Evolutionary conservation across 2,113 vertebrate genomes (phyloP), one percentile per base, ranked within the genome.

Genomic region (Campylomormyrus numenius): DNA sequence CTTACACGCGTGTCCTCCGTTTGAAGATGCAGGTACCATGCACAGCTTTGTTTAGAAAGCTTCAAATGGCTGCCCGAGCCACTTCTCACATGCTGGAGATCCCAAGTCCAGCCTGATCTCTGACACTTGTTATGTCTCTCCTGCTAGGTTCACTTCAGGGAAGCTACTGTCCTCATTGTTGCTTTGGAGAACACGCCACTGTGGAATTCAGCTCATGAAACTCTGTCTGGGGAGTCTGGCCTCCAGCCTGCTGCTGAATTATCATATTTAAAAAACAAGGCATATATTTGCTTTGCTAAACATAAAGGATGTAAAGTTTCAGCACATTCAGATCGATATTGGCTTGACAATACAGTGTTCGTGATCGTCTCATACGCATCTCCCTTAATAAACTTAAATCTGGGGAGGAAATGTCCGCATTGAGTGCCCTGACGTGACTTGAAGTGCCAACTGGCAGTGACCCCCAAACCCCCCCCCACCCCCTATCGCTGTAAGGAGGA

Each of bases 391-490:
- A 85, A 17, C 52, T 6, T 31, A 62, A 62, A 70, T 31, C 56
- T 83, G 39, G 21, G n/a, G 39, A 85, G 89, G 89, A 58, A 90
- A 56, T 58, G 83, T 35, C 19, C 42, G 11, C 83, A 85, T 66
- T 42, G 52, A 86, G 48, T 86, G 53, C 42, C n/a, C 83, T 90
- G 83, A 86, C 52, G 35, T 50, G 53, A 19, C 50, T 19, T 85
- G 89, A 85, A 21, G 56, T 86, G 89, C 89, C 89, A 90, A 31
- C 27, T 90, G 89, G 89, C 89, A 49, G 15, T 5, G 24, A 21
- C 24, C 13, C 24, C 45, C 31, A 39, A 24, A 3, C 2, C 35
- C 27, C 31, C 49, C 9, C 31, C 77, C 4, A 15, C 52, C 13
- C 83, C 49, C 80, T 17, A 27, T 24, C 21, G 21, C 42, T 56